Evolutionary conservation across 2,888 invertebrate species (phyloP).

Genomic region (Camponotus fellah): DNA sequence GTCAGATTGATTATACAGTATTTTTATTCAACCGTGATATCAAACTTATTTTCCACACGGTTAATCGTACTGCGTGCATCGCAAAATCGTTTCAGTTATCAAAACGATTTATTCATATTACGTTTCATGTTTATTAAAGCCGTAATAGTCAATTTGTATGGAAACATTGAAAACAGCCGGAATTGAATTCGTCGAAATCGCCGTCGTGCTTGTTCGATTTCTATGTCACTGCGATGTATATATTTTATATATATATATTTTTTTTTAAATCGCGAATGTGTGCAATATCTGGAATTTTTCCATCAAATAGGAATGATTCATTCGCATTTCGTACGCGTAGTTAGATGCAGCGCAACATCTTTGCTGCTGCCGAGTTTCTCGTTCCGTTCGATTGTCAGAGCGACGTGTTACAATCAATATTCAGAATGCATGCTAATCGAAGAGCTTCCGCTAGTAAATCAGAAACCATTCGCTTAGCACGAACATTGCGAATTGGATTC

Average conservation of each 20-base stretch:
- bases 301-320: conserved; percentile 9
- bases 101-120: conserved; percentile 59
- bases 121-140: conserved; percentile 59
- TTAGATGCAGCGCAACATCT: conserved; percentile 14
- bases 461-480: conserved; percentile 54
- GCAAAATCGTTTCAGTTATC: conserved; percentile 48
- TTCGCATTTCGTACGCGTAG: background rate
- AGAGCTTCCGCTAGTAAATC: conserved; percentile 67
- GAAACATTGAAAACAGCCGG: conserved; percentile 59
- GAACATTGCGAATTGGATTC: conserved; percentile 60
- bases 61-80: conserved; percentile 47
- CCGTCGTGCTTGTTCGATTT: background rate
- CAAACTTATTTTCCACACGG: conserved; percentile 43
- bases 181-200: conserved; percentile 50
- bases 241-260: background rate
- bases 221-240: conserved; percentile 14
- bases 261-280: conserved; percentile 22
- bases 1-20: conserved; percentile 14
- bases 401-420: conserved; percentile 66
- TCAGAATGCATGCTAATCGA: conserved; percentile 61
- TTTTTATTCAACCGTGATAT: conserved; percentile 18
- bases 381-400: conserved; percentile 18
- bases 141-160: conserved; percentile 57
- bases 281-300: conserved; percentile 9
- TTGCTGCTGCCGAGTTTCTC: conserved; percentile 24